Evolutionary conservation across 2,888 invertebrate genomes (phyloP).

Genomic region (Pedicia rivosa): DNA sequence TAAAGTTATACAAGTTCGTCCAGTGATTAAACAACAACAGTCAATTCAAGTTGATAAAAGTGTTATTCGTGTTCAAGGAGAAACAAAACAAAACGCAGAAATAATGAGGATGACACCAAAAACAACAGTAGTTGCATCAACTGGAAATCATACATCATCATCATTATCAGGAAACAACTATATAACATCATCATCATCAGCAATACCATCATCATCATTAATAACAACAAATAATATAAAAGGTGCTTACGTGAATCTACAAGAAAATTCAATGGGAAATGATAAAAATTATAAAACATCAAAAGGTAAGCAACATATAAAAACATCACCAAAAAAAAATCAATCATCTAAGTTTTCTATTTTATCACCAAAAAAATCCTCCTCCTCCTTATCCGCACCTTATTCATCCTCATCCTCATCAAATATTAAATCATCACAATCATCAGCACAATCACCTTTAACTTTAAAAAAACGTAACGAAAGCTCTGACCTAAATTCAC

Average conservation of each 20-base stretch:
- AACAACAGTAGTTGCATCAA: slow-evolving; percentile 15
- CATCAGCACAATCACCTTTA: background rate
- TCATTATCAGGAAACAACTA: too few relatives aligned
- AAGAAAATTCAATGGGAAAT: slow-evolving; percentile 45
- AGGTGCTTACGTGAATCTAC: slow-evolving; percentile 58
- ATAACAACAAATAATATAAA: slow-evolving; percentile 14
- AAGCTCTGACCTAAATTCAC: slow-evolving; percentile 22
- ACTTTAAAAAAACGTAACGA: slow-evolving; percentile 13
- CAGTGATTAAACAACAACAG: slow-evolving; percentile 1
- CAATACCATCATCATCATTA: background rate
- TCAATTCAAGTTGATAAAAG: slow-evolving; percentile 11
- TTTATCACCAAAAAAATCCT: too few relatives aligned
- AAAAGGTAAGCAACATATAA: too few relatives aligned
- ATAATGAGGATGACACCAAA: slow-evolving; percentile 22
- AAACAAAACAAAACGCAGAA: slow-evolving; percentile 12
- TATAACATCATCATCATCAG: slow-evolving; percentile 10
- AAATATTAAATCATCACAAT: slow-evolving; percentile 5
- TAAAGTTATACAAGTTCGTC: slow-evolving; percentile 17
- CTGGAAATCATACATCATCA: slow-evolving; percentile 11
- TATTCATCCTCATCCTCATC: slow-evolving; percentile 5
- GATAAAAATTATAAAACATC: too few relatives aligned
- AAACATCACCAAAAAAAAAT: slow-evolving; percentile 39
- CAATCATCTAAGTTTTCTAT: slow-evolving; percentile 28
- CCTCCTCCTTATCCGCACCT: too few relatives aligned
- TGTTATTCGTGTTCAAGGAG: slow-evolving; percentile 22